Evolutionary conservation across 2,113 vertebrate genomes (phyloP), one percentile per base, ranked within the genome.

Genomic region (Corynorhinus townsendii): DNA sequence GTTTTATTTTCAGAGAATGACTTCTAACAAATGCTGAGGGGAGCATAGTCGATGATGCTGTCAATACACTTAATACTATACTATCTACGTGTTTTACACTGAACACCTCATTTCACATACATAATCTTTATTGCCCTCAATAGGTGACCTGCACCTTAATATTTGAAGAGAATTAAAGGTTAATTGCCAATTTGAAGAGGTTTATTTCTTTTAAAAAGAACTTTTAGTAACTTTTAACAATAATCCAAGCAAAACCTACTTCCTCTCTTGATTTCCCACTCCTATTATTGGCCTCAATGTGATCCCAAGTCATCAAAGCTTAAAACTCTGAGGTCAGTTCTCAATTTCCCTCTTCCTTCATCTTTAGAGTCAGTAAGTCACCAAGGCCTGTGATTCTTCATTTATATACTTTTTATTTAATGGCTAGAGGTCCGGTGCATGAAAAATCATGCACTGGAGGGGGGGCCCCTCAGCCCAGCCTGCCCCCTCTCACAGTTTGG

Each of bases 1-100:
- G 77, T 86, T 80, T 56, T 5, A 85, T 95, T 89, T 96, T 96
- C 82, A 96, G 30, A 95, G 82, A 85, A 83, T 40, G 89, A 86
- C 66, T 86, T 95, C 79, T 84, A 83, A 80, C 4, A 81, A 92
- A 91, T 89, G 81, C 66, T 35, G 26, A 91, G 28, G 35, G 7
- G 54, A 82, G 54, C 1, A 3, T 26, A 86, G 47, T 86, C 62
- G 87, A 35, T 33, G 30, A 86, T 62, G 24, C 49, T 75, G 40
- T 75, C 33, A 72, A 73, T 62, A 59, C 1, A 68, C 40, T 71
- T 96, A 86, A 69, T n/a, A 71, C 11, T 43, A 73, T 47, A 71
- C 11, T n/a, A 68, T 62, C 8, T 56, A 30, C 4, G 3, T 40
- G n/a, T 45, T 75, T 82, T 73, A 75, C 12, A 35, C 7, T 38